phyloP scores from a whole-genome alignment of 1,140 invertebrate genomes.

The Lithobius niger region DNA sequence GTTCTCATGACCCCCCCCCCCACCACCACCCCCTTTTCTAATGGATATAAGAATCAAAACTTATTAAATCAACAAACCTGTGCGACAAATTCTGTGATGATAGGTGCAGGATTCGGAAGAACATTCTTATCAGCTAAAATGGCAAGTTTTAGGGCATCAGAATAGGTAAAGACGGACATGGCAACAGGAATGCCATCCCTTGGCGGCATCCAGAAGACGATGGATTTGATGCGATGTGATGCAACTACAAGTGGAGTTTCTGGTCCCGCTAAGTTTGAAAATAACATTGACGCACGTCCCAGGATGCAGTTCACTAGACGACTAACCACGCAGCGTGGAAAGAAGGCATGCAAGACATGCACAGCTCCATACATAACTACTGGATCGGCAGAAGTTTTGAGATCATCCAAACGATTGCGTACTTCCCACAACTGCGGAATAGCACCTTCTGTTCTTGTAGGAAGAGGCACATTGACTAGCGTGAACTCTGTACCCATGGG shows the following conservation, averaged over 20 bases:
- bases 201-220: slow-evolving; percentile 36
- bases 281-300: slow-evolving; percentile 29
- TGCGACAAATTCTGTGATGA: slow-evolving; percentile 27
- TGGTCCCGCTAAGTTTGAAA: slow-evolving; percentile 40
- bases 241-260: slow-evolving; percentile 29
- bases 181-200: slow-evolving; percentile 34
- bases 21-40: too few relatives aligned
- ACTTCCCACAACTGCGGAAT: slow-evolving; percentile 45
- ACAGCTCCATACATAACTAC: slow-evolving; percentile 38
- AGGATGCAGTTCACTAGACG: slow-evolving; percentile 21
- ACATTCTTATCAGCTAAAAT: slow-evolving; percentile 36
- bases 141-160: slow-evolving; percentile 36
- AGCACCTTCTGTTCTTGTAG: slow-evolving; percentile 41
- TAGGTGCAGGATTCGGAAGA: slow-evolving; percentile 27
- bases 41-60: too few relatives aligned
- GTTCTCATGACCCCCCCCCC: too few relatives aligned
- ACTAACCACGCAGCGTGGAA: slow-evolving; percentile 23
- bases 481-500: slow-evolving; percentile 34
- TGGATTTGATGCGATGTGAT: slow-evolving; percentile 34
- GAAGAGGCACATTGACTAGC: slow-evolving; percentile 34
- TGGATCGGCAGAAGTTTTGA: slow-evolving; percentile 38
- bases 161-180: slow-evolving; percentile 40
- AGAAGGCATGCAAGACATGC: slow-evolving; percentile 28
- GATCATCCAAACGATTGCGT: slow-evolving; percentile 35
- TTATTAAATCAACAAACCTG: too few relatives aligned